Evolutionary conservation across 2,888 invertebrate genomes (phyloP).

Genomic region (Cynaeus angustus): DNA sequence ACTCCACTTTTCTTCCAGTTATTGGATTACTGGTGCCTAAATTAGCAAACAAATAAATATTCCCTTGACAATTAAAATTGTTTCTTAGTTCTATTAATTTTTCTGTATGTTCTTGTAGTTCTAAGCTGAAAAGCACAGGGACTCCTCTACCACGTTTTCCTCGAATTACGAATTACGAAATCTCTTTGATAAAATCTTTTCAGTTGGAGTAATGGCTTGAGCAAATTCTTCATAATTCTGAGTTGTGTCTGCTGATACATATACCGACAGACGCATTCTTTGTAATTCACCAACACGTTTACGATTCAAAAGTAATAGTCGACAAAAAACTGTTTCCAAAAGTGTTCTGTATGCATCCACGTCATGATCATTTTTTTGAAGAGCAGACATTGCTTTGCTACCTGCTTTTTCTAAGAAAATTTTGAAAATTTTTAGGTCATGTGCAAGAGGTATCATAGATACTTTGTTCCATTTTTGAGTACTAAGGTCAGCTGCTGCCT

Average conservation of each 20-base stretch:
- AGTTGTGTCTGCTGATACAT: neutral
- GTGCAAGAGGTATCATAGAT: slow-evolving; percentile 52
- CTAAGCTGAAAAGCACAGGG: slow-evolving; percentile 55
- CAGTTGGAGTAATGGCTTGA: slow-evolving; percentile 41
- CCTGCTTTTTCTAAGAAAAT: slow-evolving; percentile 46
- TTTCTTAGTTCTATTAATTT: slow-evolving; percentile 48
- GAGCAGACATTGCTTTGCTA: slow-evolving; percentile 7
- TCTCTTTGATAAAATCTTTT: slow-evolving; percentile 56
- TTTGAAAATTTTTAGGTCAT: slow-evolving; percentile 53
- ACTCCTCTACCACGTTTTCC: slow-evolving; percentile 58
- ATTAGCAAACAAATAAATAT: no score
- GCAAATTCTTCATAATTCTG: slow-evolving; percentile 56
- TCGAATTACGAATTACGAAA: slow-evolving; percentile 58
- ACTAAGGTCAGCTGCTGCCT: slow-evolving; percentile 48
- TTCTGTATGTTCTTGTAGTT: slow-evolving; percentile 55
- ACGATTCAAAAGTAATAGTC: slow-evolving; percentile 55
- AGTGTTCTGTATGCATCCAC: slow-evolving; percentile 41
- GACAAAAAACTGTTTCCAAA: slow-evolving; percentile 54
- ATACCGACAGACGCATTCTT: neutral
- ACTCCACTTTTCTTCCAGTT: slow-evolving; percentile 54
- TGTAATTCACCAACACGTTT: slow-evolving; percentile 52
- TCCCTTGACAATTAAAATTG: no score
- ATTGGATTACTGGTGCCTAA: slow-evolving; percentile 43
- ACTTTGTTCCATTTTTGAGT: slow-evolving; percentile 51
- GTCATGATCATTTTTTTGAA: slow-evolving; percentile 45